phyloP scores from a whole-genome alignment of 2,113 vertebrate species.

The Nerophis ophidion region DNA sequence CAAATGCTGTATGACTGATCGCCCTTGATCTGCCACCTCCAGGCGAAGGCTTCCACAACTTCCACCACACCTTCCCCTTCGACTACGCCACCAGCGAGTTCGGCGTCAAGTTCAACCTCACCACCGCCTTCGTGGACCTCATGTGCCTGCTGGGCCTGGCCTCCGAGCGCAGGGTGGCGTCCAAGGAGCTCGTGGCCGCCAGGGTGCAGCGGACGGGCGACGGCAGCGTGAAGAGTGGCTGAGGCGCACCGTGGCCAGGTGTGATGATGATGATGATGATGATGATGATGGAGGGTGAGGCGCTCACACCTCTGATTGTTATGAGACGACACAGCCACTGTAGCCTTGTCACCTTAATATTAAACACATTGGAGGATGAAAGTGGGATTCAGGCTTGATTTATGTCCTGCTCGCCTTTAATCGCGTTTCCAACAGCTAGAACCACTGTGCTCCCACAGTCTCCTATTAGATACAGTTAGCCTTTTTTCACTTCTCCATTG shows the following conservation, averaged over 20 bases:
- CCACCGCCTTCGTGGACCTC: slow-evolving; percentile 90
- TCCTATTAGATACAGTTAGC: no score
- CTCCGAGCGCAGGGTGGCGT: slow-evolving; percentile 79
- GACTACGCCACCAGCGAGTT: slow-evolving; percentile 94
- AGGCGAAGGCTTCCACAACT: slow-evolving; percentile 98
- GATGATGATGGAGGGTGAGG: slow-evolving; percentile 29
- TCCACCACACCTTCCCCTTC: slow-evolving; percentile 92
- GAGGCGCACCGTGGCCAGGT: slow-evolving; percentile 35
- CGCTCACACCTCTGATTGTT: slow-evolving; percentile 18
- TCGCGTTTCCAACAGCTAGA: neutral
- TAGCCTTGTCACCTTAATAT: slow-evolving; percentile 36
- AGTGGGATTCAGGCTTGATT: slow-evolving; percentile 9
- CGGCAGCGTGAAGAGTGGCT: slow-evolving; percentile 82
- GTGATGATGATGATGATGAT: neutral
- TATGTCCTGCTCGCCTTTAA: slow-evolving; percentile 16
- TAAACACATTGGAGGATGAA: slow-evolving; percentile 10
- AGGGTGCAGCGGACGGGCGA: slow-evolving; percentile 86
- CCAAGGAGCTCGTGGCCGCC: slow-evolving; percentile 71
- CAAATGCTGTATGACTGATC: no score
- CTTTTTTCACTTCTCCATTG: slow-evolving; percentile 21
- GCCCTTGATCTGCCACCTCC: slow-evolving; percentile 10
- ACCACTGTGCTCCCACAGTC: no score
- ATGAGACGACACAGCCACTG: slow-evolving; percentile 23
- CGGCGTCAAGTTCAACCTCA: slow-evolving; percentile 85
- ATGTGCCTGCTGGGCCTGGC: slow-evolving; percentile 89